Evolutionary conservation across 2,888 invertebrate species (phyloP).

Genomic region (Cosmia pyralina): DNA sequence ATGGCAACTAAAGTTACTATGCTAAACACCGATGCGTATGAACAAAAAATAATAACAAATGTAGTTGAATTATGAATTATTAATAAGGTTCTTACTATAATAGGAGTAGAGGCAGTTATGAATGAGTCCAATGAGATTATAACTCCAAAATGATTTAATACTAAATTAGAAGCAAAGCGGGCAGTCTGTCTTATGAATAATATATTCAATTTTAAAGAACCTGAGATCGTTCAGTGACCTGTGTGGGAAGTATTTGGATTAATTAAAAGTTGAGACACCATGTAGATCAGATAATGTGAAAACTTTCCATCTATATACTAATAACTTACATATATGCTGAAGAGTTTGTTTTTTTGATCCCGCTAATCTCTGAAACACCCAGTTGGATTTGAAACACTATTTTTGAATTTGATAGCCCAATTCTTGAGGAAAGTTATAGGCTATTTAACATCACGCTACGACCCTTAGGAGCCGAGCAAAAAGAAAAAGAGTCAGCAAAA

Average conservation of each 20-base stretch:
- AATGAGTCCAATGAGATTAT: slow-evolving; percentile 51
- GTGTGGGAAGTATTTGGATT: slow-evolving; percentile 9
- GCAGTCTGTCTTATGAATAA: slow-evolving; percentile 40
- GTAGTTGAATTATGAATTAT: slow-evolving; percentile 54
- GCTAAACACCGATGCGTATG: slow-evolving; percentile 16
- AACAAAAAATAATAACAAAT: slow-evolving; percentile 60
- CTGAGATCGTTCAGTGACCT: slow-evolving; percentile 61
- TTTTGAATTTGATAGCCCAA: too few species aligned
- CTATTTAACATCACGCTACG: too few species aligned
- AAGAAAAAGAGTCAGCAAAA: too few species aligned
- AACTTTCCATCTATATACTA: slow-evolving; percentile 24
- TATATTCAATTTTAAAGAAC: slow-evolving; percentile 36
- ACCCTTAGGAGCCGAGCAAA: too few species aligned
- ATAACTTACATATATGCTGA: too few species aligned
- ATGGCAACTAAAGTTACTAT: slow-evolving; percentile 30
- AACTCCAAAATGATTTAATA: slow-evolving; percentile 56
- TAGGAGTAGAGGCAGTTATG: slow-evolving; percentile 43
- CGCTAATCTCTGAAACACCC: background rate
- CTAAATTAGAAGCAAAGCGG: slow-evolving; percentile 43
- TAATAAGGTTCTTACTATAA: slow-evolving; percentile 43
- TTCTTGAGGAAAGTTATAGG: background rate
- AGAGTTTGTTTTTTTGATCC: background rate
- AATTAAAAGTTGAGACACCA: slow-evolving; percentile 10
- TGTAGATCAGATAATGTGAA: background rate
- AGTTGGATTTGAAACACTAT: too few species aligned